phyloP scores from a whole-genome alignment of 53 echinoderm and acorn worm species.

The Echinarachnius parma region DNA sequence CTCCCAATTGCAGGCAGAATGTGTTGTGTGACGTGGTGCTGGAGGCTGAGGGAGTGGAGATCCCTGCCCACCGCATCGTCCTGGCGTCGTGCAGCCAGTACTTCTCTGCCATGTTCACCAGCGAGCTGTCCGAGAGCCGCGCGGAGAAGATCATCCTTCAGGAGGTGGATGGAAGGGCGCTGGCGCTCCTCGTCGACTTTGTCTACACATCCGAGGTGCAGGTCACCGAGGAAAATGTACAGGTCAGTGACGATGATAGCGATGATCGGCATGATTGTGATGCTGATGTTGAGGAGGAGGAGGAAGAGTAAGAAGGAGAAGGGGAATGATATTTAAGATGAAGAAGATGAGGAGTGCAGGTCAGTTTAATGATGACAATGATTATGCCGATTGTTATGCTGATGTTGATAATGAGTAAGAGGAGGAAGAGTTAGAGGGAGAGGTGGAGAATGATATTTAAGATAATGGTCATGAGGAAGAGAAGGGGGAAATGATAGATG shows the following conservation, averaged over 20 bases:
- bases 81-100: conserved; percentile 97
- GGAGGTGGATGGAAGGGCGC: conserved; percentile 90
- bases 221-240: conserved; percentile 98
- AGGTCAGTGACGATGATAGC: conserved; percentile 53
- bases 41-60: conserved; percentile 92
- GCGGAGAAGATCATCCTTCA: conserved; percentile 89
- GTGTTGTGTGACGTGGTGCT: conserved; percentile 90
- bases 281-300: too few species aligned
- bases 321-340: too few species aligned
- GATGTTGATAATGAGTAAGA: too few species aligned
- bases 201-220: conserved; percentile 98
- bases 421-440: too few species aligned
- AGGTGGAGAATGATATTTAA: too few species aligned
- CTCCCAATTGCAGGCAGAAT: conserved; percentile 60
- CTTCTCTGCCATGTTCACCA: conserved; percentile 97
- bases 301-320: too few species aligned
- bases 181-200: conserved; percentile 81
- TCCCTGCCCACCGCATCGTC: conserved; percentile 91
- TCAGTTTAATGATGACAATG: too few species aligned
- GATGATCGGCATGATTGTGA: too few species aligned
- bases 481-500: too few species aligned
- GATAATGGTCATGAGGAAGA: too few species aligned
- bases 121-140: conserved; percentile 90
- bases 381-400: too few species aligned
- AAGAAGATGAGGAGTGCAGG: too few species aligned